Evolutionary conservation across 53 echinoderm and acorn worm genomes (phyloP), one percentile per base, ranked within the genome.

Genomic region (Zoroaster sp.): DNA sequence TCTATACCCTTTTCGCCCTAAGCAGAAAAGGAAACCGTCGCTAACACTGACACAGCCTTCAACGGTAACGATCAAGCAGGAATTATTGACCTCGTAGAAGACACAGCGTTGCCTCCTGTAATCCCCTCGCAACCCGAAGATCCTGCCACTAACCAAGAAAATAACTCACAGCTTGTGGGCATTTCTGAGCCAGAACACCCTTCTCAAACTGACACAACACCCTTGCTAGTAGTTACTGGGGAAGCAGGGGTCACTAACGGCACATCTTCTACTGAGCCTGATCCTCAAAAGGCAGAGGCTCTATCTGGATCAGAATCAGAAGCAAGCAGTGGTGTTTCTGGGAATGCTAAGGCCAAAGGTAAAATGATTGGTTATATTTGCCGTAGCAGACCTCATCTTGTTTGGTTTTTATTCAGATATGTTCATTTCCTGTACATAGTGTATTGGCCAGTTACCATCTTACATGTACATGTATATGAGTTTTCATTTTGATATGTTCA

Each of bases 1-100:
- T 25, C 21, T 59, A 21, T 10, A 28, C 28, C 63, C 63, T 9
- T 25, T 25, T 59, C 10, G 37, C 34, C 55, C 70, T 51, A 46
- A 85, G 35, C 71, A 85, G 85, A 85, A 71, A 85, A 21, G 36
- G 72, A 70, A 85, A 40, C 39, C 23, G 55, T 54, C 18, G 15
- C 67, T 23, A 81, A 67, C 81, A 28, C 66, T 5, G 81, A 44
- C 2, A 11, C 66, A 42, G 40, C 44, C 17, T 6, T 4, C 67
- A 63, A 67, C 18, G 31, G 66, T 25, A 66, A 11, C 33, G 32
- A 67, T 15, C 31, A 65, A 66, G 67, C 30, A 7, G 67, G 34
- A 34, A 28, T 65, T 23, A 31, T 81, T 18, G 66, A 42, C 44
- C 43, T 41, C 31, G 3, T 35, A 3, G 49, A 76, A 18, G 47